Evolutionary conservation across 2,113 vertebrate species (phyloP), one percentile per base, ranked within the genome.

Genomic region (Procapra przewalskii): DNA sequence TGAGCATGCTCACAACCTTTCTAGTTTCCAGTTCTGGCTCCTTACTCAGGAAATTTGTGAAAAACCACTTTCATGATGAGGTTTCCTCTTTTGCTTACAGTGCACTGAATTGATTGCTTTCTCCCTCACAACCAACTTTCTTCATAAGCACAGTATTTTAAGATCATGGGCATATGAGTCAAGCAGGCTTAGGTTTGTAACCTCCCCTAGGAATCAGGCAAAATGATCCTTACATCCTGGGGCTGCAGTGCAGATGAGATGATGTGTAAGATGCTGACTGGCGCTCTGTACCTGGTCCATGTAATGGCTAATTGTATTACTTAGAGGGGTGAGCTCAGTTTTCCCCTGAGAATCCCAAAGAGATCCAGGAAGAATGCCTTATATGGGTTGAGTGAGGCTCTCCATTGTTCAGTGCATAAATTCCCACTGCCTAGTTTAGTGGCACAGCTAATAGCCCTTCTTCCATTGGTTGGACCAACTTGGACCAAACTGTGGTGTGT

Each of bases 31-130:
- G 7, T 77, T 93, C 45, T 77, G 36, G 8, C 54, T 96, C 12
- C 40, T 52, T 88, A 92, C 19, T 94, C 83, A 96, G 60, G 45
- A n/a, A 87, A 77, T 62, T 9, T 95, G 40, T 80, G 19, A 90
- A 87, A 94, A 50, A 77, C n/a, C 93, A 48, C 87, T 84, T 92
- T 54, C 50, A 80, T 54, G n/a, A 71, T 60, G 89, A 64, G 62
- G 90, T 57, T 90, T 96, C 67, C 60, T 45, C 60, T 96, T 97
- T 93, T 71, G 10, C 52, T 80, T 54, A 77, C 0, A 90, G 25
- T 6, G 23, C 54, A n/a, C 75, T 62, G 55, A 90, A 45, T 33
- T 54, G 12, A 29, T 43, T 23, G 31, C 29, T 60, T 83, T 21
- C 67, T 2, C 6, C 29, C 14, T 89, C 52, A 13, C 27, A 88